A percentile compares a stretch with the other conserved stretches of the same genome.
Conservation (phyloP, 2,888 invertebrate genomes). For the Shargacucullia verbasci region DNA sequence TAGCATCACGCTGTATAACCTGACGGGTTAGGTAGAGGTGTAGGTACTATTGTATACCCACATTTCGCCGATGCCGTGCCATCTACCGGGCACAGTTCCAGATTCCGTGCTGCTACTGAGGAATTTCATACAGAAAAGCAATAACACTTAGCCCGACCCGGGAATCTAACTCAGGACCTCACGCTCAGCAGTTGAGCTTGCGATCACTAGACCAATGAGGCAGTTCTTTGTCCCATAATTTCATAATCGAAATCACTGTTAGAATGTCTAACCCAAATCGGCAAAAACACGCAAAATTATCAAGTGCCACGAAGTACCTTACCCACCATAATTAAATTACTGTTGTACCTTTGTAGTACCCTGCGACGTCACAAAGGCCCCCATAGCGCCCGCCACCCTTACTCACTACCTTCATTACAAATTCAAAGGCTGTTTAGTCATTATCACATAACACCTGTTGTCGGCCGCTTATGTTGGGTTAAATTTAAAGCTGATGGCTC, state of each 20-base stretch:
- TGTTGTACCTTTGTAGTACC: conserved; percentile 36
- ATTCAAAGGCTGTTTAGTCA: conserved; percentile 86
- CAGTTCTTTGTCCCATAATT: too few relatives aligned
- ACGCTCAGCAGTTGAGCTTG: too few relatives aligned
- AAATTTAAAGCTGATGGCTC: conserved; percentile 52
- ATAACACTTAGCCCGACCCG: too few relatives aligned
- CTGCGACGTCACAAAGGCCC: conserved; percentile 66
- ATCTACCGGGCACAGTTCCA: background rate
- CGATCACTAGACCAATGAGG: too few relatives aligned
- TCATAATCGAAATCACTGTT: too few relatives aligned
- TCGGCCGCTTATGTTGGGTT: conserved; percentile 66
- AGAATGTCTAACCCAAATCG: background rate
- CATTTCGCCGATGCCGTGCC: background rate
- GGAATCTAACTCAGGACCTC: too few relatives aligned
- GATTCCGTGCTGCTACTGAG: background rate
- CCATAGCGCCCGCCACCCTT: conserved; percentile 58
- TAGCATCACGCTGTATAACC: too few relatives aligned
- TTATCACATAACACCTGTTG: conserved; percentile 86
- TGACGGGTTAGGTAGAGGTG: too few relatives aligned
- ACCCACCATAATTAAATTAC: conserved; percentile 45
- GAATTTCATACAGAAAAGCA: too few relatives aligned
- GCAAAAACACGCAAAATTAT: conserved; percentile 13
- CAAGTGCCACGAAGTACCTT: conserved; percentile 27
- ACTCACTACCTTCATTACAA: conserved; percentile 81
- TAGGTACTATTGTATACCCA: too few relatives aligned